Evolutionary conservation across 1,140 invertebrate genomes (phyloP).

Genomic region (Heliconius hermathena): DNA sequence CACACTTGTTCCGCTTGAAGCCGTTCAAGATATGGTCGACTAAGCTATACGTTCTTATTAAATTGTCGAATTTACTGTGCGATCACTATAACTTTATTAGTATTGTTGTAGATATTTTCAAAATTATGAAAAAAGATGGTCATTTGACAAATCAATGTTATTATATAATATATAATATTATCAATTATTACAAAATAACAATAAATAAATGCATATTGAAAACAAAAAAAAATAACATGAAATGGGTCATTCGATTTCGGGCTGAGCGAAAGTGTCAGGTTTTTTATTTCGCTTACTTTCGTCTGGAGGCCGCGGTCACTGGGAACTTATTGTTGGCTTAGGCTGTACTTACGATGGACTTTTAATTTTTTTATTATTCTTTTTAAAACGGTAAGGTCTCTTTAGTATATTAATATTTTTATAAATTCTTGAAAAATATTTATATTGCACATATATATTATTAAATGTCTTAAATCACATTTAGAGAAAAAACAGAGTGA

Average conservation of each 20-base stretch:
- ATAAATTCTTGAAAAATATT: no score
- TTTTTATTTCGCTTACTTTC: slow-evolving; percentile 62
- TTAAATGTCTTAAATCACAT: no score
- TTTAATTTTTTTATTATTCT: neutral
- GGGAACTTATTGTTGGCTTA: slow-evolving; percentile 53
- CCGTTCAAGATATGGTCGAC: neutral
- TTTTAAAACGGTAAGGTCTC: no score
- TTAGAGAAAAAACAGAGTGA: no score
- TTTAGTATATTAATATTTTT: no score
- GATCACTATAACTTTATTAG: no score
- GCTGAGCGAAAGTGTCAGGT: slow-evolving; percentile 50
- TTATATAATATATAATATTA: slow-evolving; percentile 2
- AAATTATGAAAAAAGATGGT: no score
- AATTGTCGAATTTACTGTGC: no score
- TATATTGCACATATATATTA: no score
- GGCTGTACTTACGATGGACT: slow-evolving; percentile 34
- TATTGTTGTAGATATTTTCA: no score
- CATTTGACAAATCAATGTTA: no score
- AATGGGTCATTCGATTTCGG: slow-evolving; percentile 68
- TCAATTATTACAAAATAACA: slow-evolving; percentile 30
- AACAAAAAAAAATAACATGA: slow-evolving; percentile 45
- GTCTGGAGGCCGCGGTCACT: slow-evolving; percentile 66
- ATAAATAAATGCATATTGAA: slow-evolving; percentile 38
- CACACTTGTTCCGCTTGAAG: neutral
- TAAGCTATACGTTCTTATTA: neutral